Percentiles rank a stretch among this genome's conserved stretches.
These are phyloP conservation scores for Clostera curtula DNA, from an alignment of 2,888 invertebrate genomes.

Conservation along the genomic window DNA sequence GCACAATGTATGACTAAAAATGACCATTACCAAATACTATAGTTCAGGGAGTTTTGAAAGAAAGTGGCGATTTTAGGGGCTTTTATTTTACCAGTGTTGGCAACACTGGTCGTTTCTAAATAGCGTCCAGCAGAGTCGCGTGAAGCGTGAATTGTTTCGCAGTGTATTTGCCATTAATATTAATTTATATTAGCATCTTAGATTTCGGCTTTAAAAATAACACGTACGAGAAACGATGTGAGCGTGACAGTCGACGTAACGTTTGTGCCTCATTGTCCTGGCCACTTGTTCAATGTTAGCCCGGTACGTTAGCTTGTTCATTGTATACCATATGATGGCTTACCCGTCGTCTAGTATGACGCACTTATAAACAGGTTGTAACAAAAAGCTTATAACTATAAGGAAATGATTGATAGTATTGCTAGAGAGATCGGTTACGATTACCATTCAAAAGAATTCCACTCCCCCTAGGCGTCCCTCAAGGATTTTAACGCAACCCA, in stretches of 20 bases:
- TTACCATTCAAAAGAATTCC: too few species aligned
- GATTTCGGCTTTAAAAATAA: constrained; percentile 6
- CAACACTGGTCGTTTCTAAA: constrained; percentile 22
- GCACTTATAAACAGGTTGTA: too few species aligned
- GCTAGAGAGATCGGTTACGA: too few species aligned
- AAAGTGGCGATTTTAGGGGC: too few species aligned
- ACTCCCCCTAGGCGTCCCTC: too few species aligned
- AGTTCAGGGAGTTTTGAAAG: too few species aligned
- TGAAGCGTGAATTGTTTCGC: constrained; percentile 30
- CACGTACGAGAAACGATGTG: constrained; percentile 3
- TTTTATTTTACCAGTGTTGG: too few species aligned
- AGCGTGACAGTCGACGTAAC: constrained; percentile 11
- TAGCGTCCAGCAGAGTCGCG: constrained; percentile 20
- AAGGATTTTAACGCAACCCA: too few species aligned
- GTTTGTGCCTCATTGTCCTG: constrained; percentile 13
- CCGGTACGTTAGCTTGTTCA: constrained; percentile 18
- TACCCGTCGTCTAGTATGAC: constrained; percentile 13
- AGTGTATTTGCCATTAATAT: constrained; percentile 33
- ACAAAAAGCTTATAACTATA: too few species aligned
- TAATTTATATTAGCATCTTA: constrained; percentile 27
- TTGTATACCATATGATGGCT: constrained; percentile 21
- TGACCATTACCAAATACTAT: too few species aligned
- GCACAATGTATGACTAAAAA: too few species aligned
- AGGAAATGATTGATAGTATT: too few species aligned
- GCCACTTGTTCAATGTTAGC: constrained; percentile 25